Percentiles rank a stretch among this genome's conserved stretches.
These are phyloP conservation scores for Piscicola geometra DNA, from an alignment of 2,888 invertebrate genomes.

Conservation along the genomic window DNA sequence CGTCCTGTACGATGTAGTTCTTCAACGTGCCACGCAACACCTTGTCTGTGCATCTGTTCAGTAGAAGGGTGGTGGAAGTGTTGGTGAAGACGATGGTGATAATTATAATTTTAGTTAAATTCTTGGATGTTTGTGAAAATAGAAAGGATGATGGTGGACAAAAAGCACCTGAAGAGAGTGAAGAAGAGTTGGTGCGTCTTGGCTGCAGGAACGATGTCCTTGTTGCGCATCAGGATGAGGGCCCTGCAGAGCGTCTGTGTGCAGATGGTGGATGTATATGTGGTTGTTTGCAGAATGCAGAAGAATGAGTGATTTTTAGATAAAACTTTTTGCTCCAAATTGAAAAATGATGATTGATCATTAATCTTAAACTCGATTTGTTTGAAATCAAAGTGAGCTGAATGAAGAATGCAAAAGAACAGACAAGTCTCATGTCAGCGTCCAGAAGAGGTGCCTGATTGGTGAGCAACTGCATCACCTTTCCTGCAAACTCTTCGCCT, in stretches of 20 bases:
- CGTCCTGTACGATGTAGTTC: constrained; percentile 85
- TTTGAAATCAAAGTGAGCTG: too few relatives aligned
- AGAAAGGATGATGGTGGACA: too few relatives aligned
- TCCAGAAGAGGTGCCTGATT: constrained; percentile 23
- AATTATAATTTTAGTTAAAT: too few relatives aligned
- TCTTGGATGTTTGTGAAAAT: too few relatives aligned
- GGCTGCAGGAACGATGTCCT: constrained; percentile 22
- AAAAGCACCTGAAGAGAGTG: constrained; percentile 19
- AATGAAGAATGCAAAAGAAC: background rate
- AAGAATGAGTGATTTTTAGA: too few relatives aligned
- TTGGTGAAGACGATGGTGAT: too few relatives aligned
- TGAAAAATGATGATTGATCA: too few relatives aligned
- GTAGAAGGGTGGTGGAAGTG: background rate
- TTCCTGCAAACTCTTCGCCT: constrained; percentile 11
- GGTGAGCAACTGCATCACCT: background rate
- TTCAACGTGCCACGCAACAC: constrained; percentile 78
- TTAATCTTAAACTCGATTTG: too few relatives aligned
- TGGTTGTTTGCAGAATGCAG: background rate
- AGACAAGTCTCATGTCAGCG: constrained; percentile 33
- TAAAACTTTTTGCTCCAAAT: too few relatives aligned
- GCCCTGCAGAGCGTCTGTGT: constrained; percentile 17
- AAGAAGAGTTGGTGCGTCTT: constrained; percentile 20
- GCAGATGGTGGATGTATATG: background rate
- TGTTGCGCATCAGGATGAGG: constrained; percentile 31
- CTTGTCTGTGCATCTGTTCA: constrained; percentile 78